Evolutionary conservation across 2,797 vertebrate species (phyloP).

Genomic region (Psittacula derbiana): DNA sequence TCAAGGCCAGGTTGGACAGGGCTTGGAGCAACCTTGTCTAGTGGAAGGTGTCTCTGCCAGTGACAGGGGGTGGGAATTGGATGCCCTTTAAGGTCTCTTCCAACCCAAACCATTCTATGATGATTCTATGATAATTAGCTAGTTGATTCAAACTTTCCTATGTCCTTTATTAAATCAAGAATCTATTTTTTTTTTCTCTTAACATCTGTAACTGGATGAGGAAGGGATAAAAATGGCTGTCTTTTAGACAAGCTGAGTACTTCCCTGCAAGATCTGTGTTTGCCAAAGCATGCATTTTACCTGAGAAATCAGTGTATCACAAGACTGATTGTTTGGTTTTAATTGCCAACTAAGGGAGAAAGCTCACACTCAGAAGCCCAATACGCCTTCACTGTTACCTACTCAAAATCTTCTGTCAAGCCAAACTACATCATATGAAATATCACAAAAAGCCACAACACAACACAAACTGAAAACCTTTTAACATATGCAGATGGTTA

Average conservation of each 20-base stretch:
- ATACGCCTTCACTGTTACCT: background rate
- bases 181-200: background rate
- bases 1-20: background rate
- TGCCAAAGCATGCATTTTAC: background rate
- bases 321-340: background rate
- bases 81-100: background rate
- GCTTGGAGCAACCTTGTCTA: background rate
- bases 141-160: background rate
- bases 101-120: background rate
- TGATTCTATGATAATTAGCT: background rate
- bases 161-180: background rate
- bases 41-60: background rate
- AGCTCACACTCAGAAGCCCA: background rate
- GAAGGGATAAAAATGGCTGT: background rate
- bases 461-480: background rate
- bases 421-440: background rate
- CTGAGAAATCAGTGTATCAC: background rate
- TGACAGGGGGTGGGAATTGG: background rate
- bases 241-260: background rate
- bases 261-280: background rate
- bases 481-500: background rate
- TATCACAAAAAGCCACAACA: background rate
- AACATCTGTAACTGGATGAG: background rate
- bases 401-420: background rate
- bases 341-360: background rate